Evolutionary conservation across 2,888 invertebrate species (phyloP), one percentile per base, ranked within the genome.

Genomic region (Halictus ligatus): DNA sequence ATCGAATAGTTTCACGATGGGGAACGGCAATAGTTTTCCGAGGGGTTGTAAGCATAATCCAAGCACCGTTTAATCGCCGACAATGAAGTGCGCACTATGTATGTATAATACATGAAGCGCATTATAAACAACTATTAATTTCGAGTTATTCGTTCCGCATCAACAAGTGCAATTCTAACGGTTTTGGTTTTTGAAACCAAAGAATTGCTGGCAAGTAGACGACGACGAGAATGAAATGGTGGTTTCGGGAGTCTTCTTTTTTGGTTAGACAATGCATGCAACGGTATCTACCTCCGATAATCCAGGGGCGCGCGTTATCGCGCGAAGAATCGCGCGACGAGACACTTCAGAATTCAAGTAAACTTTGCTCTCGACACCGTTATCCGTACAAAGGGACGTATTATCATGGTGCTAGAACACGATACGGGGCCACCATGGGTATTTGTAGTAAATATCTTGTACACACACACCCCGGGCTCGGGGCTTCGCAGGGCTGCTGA

Each of bases 381-480:
- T 89, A 84, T 88, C 84, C 89, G 84, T 88, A 92, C 90, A 92
- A 92, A 90, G 90, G 89, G 87, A 91, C 87, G 90, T 92, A 93
- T 92, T 93, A 93, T 93, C 91, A 88, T 82, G 86, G 87, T 79
- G 86, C 88, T 85, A 87, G 84, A 83, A 89, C 87, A 89, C 88
- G 91, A 93, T 93, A 93, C 90, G 91, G 87, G 7, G 88, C 80
- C 88, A 91, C 89, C 93, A 88, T 87, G 90, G 90, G 90, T 94
- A 93, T 94, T 94, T 93, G 92, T 92, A 90, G 93, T 93, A 92
- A 94, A 94, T 94, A 93, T 94, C 94, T 94, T 94, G 93, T 93
- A 91, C 92, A 94, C 92, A 94, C 93, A 94, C 93, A 93, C 88
- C 76, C 82, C 81, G 78, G 74, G 74, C 29, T 80, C 58, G 67